These are phyloP conservation scores for Lasioglossum lativentre DNA, from an alignment of 2,888 invertebrate genomes.

Conservation along the genomic window DNA sequence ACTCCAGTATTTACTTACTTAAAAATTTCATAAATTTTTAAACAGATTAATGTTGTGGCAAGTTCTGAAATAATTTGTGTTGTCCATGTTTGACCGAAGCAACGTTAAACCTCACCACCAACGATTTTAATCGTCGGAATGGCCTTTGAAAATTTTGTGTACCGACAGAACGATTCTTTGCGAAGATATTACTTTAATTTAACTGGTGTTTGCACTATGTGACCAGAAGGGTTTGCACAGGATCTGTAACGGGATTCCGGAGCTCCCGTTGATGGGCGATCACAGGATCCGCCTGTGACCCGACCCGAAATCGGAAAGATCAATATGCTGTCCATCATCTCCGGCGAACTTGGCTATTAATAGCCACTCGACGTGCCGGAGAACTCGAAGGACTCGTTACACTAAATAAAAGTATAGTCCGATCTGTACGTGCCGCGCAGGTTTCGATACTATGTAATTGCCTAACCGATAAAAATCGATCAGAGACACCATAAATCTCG, in stretches of 20 bases:
- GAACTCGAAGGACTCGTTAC: not conserved
- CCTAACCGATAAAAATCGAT: too few species aligned
- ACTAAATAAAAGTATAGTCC: not conserved
- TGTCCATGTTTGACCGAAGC: not conserved
- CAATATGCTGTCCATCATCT: slow-evolving; percentile 16
- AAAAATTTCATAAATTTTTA: too few species aligned
- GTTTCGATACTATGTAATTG: not conserved
- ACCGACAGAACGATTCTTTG: not conserved
- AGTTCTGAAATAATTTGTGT: not conserved
- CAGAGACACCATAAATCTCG: too few species aligned
- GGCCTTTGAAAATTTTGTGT: not conserved
- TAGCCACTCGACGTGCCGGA: not conserved
- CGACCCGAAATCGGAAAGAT: slow-evolving; percentile 13
- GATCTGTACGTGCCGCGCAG: not conserved
- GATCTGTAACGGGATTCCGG: slow-evolving; percentile 1
- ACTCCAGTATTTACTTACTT: too few species aligned
- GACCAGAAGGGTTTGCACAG: not conserved
- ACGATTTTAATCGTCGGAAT: not conserved
- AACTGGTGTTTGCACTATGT: not conserved
- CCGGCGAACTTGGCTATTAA: slow-evolving; percentile 2
- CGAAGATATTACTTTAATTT: not conserved
- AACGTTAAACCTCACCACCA: not conserved
- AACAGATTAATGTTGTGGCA: too few species aligned
- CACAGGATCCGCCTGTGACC: not conserved
- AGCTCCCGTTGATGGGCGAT: slow-evolving; percentile 7